Percentiles rank a stretch among this genome's conserved stretches.
Conservation (phyloP, 2,113 vertebrate genomes). For the Python bivittatus region DNA sequence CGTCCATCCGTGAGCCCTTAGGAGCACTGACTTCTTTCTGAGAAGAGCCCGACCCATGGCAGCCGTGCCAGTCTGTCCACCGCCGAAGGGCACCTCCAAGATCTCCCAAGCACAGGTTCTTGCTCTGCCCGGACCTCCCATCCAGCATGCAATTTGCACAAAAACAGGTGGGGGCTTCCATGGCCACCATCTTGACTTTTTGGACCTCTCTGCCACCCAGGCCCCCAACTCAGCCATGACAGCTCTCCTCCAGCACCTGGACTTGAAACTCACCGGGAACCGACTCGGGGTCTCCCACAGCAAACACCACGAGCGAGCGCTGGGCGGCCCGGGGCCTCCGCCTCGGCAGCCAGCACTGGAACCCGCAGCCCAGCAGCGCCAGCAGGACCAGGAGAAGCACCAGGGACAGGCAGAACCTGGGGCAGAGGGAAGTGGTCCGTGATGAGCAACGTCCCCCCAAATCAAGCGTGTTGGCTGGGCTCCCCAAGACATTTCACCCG, state of each 20-base stretch:
- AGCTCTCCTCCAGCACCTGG: rapidly evolving
- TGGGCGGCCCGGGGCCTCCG: background rate
- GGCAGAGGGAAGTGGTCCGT: background rate
- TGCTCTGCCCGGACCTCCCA: too few relatives aligned
- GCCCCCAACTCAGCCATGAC: background rate
- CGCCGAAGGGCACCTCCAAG: too few relatives aligned
- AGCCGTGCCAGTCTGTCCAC: too few relatives aligned
- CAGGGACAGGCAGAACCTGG: background rate
- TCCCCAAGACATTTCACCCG: too few relatives aligned
- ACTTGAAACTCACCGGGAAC: conserved; percentile 45
- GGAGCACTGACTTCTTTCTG: too few relatives aligned
- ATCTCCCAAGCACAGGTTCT: too few relatives aligned
- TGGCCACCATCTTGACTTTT: background rate
- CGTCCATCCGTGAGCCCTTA: too few relatives aligned
- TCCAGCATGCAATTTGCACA: too few relatives aligned
- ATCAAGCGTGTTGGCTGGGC: background rate
- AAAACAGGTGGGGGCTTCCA: rapidly evolving
- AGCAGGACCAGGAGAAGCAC: conserved; percentile 44
- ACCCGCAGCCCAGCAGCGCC: conserved; percentile 45
- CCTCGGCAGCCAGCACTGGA: conserved; percentile 46
- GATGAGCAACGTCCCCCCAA: background rate
- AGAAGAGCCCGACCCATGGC: too few relatives aligned
- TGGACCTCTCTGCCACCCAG: background rate
- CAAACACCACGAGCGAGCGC: conserved; percentile 51
- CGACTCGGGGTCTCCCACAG: conserved; percentile 51